Conservation (phyloP, 2,113 vertebrate species). For the Chloroceryle aenea region DNA sequence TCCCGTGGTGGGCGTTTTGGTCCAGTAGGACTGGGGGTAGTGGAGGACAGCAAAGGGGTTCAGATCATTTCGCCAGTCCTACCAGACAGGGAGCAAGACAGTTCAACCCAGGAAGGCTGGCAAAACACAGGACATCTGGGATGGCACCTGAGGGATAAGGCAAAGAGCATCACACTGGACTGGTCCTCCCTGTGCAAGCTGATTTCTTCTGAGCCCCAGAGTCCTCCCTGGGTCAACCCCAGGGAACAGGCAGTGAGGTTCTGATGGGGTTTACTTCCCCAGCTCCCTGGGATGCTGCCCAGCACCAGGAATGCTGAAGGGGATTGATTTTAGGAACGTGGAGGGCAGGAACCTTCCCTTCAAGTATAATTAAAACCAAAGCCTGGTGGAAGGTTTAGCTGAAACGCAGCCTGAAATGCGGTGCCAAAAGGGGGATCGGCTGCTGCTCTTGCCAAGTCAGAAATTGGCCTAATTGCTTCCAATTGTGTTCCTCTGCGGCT, state of each 20-base stretch:
- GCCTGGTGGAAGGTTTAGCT: conserved; percentile 46
- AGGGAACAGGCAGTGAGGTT: not conserved
- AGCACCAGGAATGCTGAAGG: not conserved
- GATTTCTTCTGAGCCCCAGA: not conserved
- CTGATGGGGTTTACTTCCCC: not conserved
- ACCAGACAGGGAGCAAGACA: not conserved
- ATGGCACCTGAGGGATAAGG: not conserved
- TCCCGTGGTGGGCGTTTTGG: fast-evolving
- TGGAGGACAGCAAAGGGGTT: not conserved
- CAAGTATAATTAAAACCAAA: conserved; percentile 64
- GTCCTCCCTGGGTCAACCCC: not conserved
- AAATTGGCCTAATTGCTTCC: conserved; percentile 57
- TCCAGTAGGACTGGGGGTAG: not conserved
- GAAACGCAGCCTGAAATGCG: conserved; percentile 36
- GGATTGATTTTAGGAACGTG: conserved; percentile 39
- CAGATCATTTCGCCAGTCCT: not conserved
- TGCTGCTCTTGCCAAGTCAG: conserved; percentile 19
- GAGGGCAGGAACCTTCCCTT: conserved; percentile 45
- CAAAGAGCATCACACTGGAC: not conserved
- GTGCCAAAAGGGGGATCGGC: conserved; percentile 26
- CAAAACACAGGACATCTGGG: not conserved
- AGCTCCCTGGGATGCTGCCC: not conserved
- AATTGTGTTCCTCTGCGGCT: not conserved
- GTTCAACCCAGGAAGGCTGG: not conserved
- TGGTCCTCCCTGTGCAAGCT: not conserved